Evolutionary conservation across 2,888 invertebrate species (phyloP), one percentile per base, ranked within the genome.

Genomic region (Celastrina argiolus): DNA sequence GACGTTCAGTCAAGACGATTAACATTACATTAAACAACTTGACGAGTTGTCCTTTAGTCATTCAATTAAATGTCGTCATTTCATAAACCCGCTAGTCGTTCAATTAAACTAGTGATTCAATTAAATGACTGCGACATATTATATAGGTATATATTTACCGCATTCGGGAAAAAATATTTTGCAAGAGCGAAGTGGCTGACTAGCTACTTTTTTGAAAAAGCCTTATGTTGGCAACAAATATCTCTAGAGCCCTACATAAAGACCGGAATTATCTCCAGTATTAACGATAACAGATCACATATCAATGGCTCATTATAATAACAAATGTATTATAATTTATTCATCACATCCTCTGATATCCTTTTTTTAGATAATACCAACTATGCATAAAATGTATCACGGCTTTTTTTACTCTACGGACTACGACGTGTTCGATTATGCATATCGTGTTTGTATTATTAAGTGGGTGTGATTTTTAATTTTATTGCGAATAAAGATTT

Each of bases 251-350:
- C 36, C 26, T 31, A 51, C 26, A 36, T 14, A 4, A 26, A 45
- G 51, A 59, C 14, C 64, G 26, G 26, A 59, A 39, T 63, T 36
- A 64, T 66, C 51, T 34, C 22, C 66, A 65, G 18, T 56, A 68
- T 65, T 51, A 26, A 51, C 14, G 22, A 51, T 51, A 51, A 58
- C 61, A 63, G 45, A 65, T 63, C 28, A 58, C 58, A 69, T 64
- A 68, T 68, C 66, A 63, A 65, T 67, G 65, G 58, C 59, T 66
- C 56, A 64, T 64, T 59, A 56, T 51, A 65, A 65, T 41, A 51
- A 69, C 67, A 61, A 66, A 69, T 68, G 56, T 67, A 71, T 71
- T 70, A 65, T 56, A 69, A 71, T 70, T 71, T 71, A 70, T 71
- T 69, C 67, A 71, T 64, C 56, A 64, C 56, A 56, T 26, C 61